A percentile compares a stretch with the other conserved stretches of the same genome.
These are phyloP conservation scores for Tragopan temminckii DNA, from an alignment of 2,797 vertebrate genomes.

Conservation along the genomic window DNA sequence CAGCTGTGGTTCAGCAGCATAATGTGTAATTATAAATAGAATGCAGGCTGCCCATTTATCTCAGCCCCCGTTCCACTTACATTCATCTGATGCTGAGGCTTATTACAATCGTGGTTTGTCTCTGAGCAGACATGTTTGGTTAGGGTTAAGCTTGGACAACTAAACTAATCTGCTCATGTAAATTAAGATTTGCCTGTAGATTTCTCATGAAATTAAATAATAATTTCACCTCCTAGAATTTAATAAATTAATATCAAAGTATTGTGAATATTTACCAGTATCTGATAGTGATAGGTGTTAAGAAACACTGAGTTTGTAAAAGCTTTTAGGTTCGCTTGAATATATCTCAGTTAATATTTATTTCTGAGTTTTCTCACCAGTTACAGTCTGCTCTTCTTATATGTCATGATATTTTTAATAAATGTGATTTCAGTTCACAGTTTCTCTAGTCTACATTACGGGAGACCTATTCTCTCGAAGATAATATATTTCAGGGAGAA, in stretches of 20 bases:
- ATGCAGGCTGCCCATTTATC: conserved; percentile 59
- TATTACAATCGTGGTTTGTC: conserved; percentile 15
- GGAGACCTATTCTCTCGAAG: neutral
- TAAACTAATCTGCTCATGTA: conserved; percentile 47
- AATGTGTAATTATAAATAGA: conserved; percentile 66
- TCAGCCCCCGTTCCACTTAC: conserved; percentile 48
- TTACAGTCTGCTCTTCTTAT: neutral
- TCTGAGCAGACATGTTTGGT: conserved; percentile 46
- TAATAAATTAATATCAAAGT: neutral
- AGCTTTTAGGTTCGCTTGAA: neutral
- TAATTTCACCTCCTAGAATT: neutral
- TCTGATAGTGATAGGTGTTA: neutral
- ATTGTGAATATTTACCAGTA: neutral
- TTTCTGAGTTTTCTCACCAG: neutral
- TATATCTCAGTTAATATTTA: neutral
- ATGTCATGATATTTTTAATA: neutral
- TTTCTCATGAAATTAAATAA: neutral
- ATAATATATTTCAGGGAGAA: neutral
- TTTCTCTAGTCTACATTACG: neutral
- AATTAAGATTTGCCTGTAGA: neutral
- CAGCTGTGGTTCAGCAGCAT: conserved; percentile 26
- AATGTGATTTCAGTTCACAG: neutral
- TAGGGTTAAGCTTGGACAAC: conserved; percentile 55
- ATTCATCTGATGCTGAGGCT: conserved; percentile 38
- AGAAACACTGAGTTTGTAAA: neutral